Evolutionary conservation across 2,113 vertebrate genomes (phyloP), one percentile per base, ranked within the genome.

Genomic region (Panthera leo): DNA sequence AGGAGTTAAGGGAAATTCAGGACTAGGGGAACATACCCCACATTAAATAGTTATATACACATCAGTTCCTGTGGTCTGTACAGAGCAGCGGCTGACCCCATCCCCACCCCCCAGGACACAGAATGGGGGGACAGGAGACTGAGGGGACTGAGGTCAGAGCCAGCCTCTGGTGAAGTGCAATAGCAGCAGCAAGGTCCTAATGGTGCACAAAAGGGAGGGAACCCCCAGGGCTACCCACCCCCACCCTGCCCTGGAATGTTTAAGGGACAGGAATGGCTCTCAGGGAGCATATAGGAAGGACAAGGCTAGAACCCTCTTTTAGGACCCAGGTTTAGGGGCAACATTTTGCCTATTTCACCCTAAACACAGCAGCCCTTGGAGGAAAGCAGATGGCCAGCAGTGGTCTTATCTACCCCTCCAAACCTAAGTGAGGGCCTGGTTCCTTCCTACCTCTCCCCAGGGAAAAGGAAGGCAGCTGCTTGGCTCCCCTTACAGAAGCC

Each of bases 11-110:
- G 91, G 79, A 89, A 85, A 91, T 65, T 92, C 2, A 96, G 85
- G 91, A 91, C 78, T 91, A 80, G 97, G 97, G 97, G 93, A 89
- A 58, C 91, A 65, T 73, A 95, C 61, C 97, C 97, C 97, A 97
- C 95, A 97, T 98, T 98, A 98, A 98, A 98, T 98, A 98, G 70
- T 96, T 98, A 95, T 98, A 95, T 98, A 96, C 36, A 98, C 82
- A 95, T 89, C 90, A 94, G 94, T 98, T 97, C 95, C 97, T 96
- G 95, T 98, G 96, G 95, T 98, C 97, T 98, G 96, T 98, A 98
- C 97, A 98, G 76, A 97, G 98, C 98, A 97, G 98, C 92, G 34
- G 98, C 98, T 98, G 92, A 91, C 97, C 96, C 98, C 85, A 94
- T 91, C 96, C 97, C 98, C 96, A 91, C 96, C 97, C 98, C 96